phyloP scores from a whole-genome alignment of 2,888 invertebrate species.

The Theristus sp. region DNA sequence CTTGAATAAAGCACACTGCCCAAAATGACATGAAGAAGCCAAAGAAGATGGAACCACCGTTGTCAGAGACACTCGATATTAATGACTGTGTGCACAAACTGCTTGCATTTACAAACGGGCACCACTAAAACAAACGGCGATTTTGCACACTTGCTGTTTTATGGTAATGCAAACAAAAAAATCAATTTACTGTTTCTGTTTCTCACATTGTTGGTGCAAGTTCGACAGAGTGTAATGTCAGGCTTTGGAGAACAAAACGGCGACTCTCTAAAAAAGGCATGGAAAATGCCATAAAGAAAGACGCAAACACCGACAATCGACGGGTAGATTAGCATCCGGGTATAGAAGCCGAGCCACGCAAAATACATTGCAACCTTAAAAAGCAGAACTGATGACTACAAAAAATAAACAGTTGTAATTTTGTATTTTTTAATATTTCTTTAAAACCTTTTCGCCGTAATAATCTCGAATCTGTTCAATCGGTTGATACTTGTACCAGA shows the following conservation, averaged over 20 bases:
- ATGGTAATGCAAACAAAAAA: too few species aligned
- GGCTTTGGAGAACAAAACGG: too few species aligned
- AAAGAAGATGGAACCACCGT: not conserved
- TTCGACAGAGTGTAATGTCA: too few species aligned
- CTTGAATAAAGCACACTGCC: not conserved
- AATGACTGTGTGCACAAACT: not conserved
- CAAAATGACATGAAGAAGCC: slow-evolving; percentile 1
- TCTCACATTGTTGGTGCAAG: too few species aligned
- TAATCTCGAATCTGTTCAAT: slow-evolving; percentile 49
- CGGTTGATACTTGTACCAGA: slow-evolving; percentile 78
- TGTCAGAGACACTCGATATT: not conserved
- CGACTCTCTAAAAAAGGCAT: too few species aligned
- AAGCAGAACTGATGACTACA: not conserved
- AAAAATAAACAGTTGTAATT: too few species aligned
- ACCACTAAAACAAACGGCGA: not conserved
- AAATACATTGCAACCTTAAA: slow-evolving; percentile 50
- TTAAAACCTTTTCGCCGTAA: slow-evolving; percentile 25
- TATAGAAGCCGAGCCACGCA: slow-evolving; percentile 84
- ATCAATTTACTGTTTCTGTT: too few species aligned
- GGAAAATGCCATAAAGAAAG: not conserved
- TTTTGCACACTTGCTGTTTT: too few species aligned
- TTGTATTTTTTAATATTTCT: not conserved
- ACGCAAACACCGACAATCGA: slow-evolving; percentile 11
- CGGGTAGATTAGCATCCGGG: slow-evolving; percentile 60
- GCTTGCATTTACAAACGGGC: not conserved